Evolutionary conservation across 2,113 vertebrate genomes (phyloP), one percentile per base, ranked within the genome.

Genomic region (Malurus elegans): DNA sequence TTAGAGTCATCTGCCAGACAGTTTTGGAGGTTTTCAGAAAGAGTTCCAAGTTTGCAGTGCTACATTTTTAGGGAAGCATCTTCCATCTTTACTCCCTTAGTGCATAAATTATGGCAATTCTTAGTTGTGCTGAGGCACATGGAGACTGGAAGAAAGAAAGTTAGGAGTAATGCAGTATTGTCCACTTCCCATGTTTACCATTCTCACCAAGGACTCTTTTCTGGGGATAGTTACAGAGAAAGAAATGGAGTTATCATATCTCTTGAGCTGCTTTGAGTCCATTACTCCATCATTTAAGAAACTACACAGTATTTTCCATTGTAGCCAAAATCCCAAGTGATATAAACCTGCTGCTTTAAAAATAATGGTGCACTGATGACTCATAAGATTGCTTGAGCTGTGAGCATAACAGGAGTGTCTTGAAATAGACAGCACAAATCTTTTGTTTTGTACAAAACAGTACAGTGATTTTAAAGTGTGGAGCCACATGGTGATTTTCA

Each of bases 281-380:
- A 60, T 72, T 80, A 72, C 36, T 90, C 40, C 26, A 57, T 79
- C 86, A 85, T 79, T 95, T 93, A 92, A 91, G 95, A 95, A 97
- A 88, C 76, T 72, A 79, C 50, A 26, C 67, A 64, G 54, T 71
- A 51, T 89, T 96, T 97, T 95, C 95, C 90, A 82, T 56, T 91
- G 92, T 89, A 94, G 87, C 71, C 44, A 92, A 90, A 83, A 78
- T 74, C 31, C 23, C 74, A 44, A 88, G 44, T 31, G 12, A 32
- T 81, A 34, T 13, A 45, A 93, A 61, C 25, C 31, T 69, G 28
- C 21, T 93, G 90, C 71, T 95, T 95, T 95, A 86, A 96, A 98
- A 96, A 86, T 94, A 93, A 90, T 64, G 62, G 48, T 94, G 88
- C 61, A 78, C 76, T 95, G 73, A 66, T 75, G 70, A 86, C 28